phyloP scores from a whole-genome alignment of 2,797 vertebrate species.

The Remorina albescens region DNA sequence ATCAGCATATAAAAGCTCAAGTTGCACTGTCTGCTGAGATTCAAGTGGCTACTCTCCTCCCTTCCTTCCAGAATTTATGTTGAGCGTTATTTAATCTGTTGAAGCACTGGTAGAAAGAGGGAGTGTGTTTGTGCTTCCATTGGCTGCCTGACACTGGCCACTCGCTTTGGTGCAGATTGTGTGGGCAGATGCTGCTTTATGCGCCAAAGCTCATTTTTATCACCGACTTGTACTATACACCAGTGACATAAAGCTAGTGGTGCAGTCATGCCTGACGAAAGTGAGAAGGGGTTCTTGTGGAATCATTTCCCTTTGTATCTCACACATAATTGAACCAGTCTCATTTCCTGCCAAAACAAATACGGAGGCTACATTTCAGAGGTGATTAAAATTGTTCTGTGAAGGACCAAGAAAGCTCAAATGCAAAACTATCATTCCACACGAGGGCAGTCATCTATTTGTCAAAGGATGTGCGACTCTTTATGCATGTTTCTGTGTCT shows the following conservation, averaged over 20 bases:
- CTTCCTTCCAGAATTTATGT: slow-evolving; percentile 74
- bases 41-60: slow-evolving; percentile 62
- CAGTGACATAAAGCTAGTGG: slow-evolving; percentile 66
- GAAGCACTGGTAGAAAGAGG: slow-evolving; percentile 33
- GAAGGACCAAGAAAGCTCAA: slow-evolving; percentile 20
- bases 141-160: slow-evolving; percentile 58
- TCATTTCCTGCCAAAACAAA: slow-evolving; percentile 68
- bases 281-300: slow-evolving; percentile 61
- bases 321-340: slow-evolving; percentile 57
- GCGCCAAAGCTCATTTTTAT: slow-evolving; percentile 67
- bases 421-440: slow-evolving; percentile 7
- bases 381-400: slow-evolving; percentile 51
- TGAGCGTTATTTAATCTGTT: slow-evolving; percentile 70
- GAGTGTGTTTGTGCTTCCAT: slow-evolving; percentile 67
- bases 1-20: slow-evolving; percentile 44
- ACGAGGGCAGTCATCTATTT: slow-evolving; percentile 18
- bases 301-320: slow-evolving; percentile 71
- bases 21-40: slow-evolving; percentile 54
- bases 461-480: slow-evolving; percentile 3
- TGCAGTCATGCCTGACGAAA: slow-evolving; percentile 75
- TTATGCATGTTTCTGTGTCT: slow-evolving; percentile 12
- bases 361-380: slow-evolving; percentile 39
- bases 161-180: slow-evolving; percentile 65
- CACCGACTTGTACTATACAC: slow-evolving; percentile 55
- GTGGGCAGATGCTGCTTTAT: slow-evolving; percentile 78